Base-by-base conservation (phyloP, 2,113 vertebrate genomes). In the Chaetodon trifascialis region DNA sequence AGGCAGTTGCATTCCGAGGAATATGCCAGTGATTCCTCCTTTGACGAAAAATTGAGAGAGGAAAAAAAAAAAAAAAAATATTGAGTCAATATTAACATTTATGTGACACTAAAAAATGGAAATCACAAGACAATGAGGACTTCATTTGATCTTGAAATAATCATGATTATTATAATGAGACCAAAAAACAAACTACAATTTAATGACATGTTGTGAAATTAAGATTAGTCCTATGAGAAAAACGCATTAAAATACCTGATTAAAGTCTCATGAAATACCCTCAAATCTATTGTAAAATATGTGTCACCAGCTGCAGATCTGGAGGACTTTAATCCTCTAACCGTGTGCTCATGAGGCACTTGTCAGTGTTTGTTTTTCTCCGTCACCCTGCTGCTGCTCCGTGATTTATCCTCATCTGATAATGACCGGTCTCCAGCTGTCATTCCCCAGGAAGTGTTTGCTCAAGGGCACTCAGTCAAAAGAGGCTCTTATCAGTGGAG, bases 341-440 rank as follows among this genome's bases (percentile, higher is more conserved):
- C 30, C 16, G 6, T 15, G 65, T 3, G 51, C 66, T 62, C 51
- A 38, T 4, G 44, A 70, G 73, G 21, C 82, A 49, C 60, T 79
- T 56, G 67, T 71, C 74, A 7, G 34, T 81, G 87, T 88, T 90
- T 88, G 85, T 84, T 82, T 89, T 82, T 58, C 67, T 0, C 71
- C 58, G 77, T 56, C 74, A 2, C 52, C 69, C 73, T 23, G 80
- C 73, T 71, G 77, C 80, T 74, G 36, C 76, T 19, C 70, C n/a
- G 69, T 86, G 87, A 93, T 95, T 94, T 85, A 91, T 88, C 79
- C 81, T 76, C 83, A 85, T 76, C 71, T 81, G 66, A 86, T 89
- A 89, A 92, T 25, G 78, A 79, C 59, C 66, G 14, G 78, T 47
- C 68, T 80, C 59, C 65, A 90, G 86, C 86, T 80, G 87, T 76